These are phyloP conservation scores for Polietes domitor DNA, from an alignment of 2,888 invertebrate genomes.

Conservation along the genomic window DNA sequence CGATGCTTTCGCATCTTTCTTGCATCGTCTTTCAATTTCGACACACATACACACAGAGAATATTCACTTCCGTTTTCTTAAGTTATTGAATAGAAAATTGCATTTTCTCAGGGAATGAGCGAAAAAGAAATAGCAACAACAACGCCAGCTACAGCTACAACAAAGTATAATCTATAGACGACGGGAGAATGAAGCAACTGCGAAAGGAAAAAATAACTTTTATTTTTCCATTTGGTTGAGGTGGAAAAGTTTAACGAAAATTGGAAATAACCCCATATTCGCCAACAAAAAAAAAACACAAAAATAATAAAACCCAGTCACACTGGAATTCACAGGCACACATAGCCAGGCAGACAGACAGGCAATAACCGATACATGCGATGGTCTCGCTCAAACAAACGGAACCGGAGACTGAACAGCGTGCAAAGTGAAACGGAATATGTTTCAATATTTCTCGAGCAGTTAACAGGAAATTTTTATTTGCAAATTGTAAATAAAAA, in stretches of 20 bases:
- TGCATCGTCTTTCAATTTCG: conserved; percentile 17
- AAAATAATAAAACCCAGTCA: background rate
- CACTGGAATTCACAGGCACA: background rate
- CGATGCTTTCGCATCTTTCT: conserved; percentile 55
- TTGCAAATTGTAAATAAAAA: conserved; percentile 19
- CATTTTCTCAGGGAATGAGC: conserved; percentile 32
- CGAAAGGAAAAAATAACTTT: conserved; percentile 39
- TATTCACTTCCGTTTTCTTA: conserved; percentile 62
- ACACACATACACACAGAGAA: conserved; percentile 56
- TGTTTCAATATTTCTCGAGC: background rate
- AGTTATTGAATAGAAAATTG: conserved; percentile 66
- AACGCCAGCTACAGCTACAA: background rate
- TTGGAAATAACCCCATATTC: conserved; percentile 2
- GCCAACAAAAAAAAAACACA: background rate
- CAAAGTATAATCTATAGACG: background rate
- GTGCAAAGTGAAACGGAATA: background rate
- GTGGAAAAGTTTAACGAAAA: conserved; percentile 14
- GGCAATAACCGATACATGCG: conserved; percentile 30
- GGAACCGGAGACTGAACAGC: conserved; percentile 54
- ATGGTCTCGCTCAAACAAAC: conserved; percentile 31
- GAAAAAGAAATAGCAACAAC: background rate
- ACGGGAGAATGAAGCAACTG: conserved; percentile 8
- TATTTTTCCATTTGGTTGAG: background rate
- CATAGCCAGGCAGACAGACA: background rate
- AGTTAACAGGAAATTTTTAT: conserved; percentile 53